These are phyloP conservation scores for Hirtodrosophila cameraria DNA, from an alignment of 2,888 invertebrate species.

Conservation along the genomic window DNA sequence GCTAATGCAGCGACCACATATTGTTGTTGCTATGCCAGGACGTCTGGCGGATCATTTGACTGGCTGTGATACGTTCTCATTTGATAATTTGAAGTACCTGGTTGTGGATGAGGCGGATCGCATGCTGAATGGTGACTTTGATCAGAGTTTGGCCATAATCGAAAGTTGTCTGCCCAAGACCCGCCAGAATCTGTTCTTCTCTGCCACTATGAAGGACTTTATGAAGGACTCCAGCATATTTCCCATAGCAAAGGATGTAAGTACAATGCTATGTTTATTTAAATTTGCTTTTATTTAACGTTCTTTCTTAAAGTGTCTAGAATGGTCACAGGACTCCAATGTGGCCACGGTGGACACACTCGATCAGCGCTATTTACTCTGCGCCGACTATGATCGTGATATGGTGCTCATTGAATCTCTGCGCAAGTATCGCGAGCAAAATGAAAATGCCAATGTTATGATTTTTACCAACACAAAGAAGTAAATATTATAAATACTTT, in stretches of 20 bases:
- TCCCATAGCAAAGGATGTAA: conserved; percentile 87
- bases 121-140: conserved; percentile 90
- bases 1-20: conserved; percentile 93
- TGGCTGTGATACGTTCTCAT: conserved; percentile 92
- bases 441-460: conserved; percentile 93
- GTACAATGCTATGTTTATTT: conserved; percentile 44
- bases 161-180: conserved; percentile 90
- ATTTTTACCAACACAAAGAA: conserved; percentile 98
- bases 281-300: background rate
- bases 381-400: conserved; percentile 95
- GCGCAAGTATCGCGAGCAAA: conserved; percentile 89
- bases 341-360: conserved; percentile 94
- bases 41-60: conserved; percentile 96
- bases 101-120: conserved; percentile 98
- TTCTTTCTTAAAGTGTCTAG: conserved; percentile 76
- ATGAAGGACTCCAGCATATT: conserved; percentile 88
- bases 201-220: conserved; percentile 97
- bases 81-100: conserved; percentile 92
- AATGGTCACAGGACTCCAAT: conserved; percentile 89
- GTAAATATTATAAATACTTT: conserved; percentile 86
- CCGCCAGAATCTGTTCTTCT: conserved; percentile 95
- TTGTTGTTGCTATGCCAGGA: conserved; percentile 98
- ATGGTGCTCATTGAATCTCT: conserved; percentile 94
- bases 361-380: conserved; percentile 95
- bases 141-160: conserved; percentile 92